These are phyloP conservation scores for Drosophila tanythrix DNA, from an alignment of 2,888 invertebrate species.

Conservation along the genomic window DNA sequence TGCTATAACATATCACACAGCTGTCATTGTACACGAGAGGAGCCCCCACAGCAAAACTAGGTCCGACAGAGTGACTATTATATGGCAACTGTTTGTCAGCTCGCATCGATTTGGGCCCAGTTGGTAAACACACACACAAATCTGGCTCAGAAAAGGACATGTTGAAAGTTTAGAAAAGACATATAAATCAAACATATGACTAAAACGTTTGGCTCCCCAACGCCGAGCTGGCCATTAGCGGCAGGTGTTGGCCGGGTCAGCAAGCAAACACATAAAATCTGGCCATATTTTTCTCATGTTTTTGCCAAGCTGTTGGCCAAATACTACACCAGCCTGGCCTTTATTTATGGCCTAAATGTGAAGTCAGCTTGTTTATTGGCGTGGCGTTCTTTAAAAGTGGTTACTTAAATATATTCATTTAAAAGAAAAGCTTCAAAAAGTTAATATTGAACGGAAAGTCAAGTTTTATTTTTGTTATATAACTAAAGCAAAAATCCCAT, in stretches of 20 bases:
- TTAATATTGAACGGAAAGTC: neutral
- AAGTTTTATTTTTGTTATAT: constrained; percentile 1
- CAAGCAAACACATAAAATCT: constrained; percentile 9
- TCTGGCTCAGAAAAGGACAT: constrained; percentile 2
- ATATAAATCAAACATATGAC: constrained; percentile 49
- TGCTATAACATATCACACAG: constrained; percentile 70
- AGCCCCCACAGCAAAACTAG: constrained; percentile 34
- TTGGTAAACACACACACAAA: constrained; percentile 2
- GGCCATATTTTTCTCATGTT: constrained; percentile 64
- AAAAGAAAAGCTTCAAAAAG: constrained; percentile 3
- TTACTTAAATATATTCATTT: neutral
- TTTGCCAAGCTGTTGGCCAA: constrained; percentile 49
- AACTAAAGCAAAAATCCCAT: constrained; percentile 27
- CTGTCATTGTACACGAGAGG: constrained; percentile 67
- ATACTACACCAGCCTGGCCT: constrained; percentile 38
- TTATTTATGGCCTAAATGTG: constrained; percentile 68
- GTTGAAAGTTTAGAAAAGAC: constrained; percentile 24
- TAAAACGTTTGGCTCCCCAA: constrained; percentile 48
- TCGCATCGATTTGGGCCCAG: constrained; percentile 21
- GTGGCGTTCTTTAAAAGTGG: constrained; percentile 28
- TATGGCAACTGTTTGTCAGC: constrained; percentile 55
- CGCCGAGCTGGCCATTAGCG: constrained; percentile 45
- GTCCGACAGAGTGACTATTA: constrained; percentile 60
- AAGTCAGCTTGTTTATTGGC: constrained; percentile 49
- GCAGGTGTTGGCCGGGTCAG: constrained; percentile 53